Conservation (phyloP, 2,113 vertebrate species). For the Odocoileus virginianus region DNA sequence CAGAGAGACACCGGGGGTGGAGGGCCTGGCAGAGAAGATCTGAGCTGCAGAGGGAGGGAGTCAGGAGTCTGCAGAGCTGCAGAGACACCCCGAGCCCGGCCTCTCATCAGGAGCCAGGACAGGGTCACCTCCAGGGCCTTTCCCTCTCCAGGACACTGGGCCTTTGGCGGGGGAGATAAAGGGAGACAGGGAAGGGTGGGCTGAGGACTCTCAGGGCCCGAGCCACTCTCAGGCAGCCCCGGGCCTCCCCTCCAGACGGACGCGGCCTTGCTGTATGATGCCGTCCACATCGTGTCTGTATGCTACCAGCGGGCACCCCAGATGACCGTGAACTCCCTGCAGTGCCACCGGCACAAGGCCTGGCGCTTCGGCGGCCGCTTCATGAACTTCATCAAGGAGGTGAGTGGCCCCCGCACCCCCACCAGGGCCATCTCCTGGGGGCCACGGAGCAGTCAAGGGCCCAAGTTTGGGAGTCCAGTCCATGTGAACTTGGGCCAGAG, state of each 20-base stretch:
- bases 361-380: slow-evolving; percentile 97
- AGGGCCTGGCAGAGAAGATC: background rate
- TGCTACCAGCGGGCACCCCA: slow-evolving; percentile 97
- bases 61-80: background rate
- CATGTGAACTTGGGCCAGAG: background rate
- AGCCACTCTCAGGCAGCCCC: background rate
- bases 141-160: background rate
- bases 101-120: background rate
- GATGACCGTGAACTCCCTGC: slow-evolving; percentile 99
- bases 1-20: accelerated
- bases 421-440: accelerated
- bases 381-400: slow-evolving; percentile 99
- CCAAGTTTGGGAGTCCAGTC: background rate
- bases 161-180: background rate
- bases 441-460: accelerated
- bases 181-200: background rate
- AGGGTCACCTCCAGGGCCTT: background rate
- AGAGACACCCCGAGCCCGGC: background rate
- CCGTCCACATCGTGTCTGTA: slow-evolving; percentile 98
- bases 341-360: slow-evolving; percentile 98
- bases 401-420: slow-evolving; percentile 63
- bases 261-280: slow-evolving; percentile 96
- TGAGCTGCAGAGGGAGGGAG: background rate
- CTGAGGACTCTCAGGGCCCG: too few species aligned
- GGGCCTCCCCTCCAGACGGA: slow-evolving; percentile 93